These are phyloP conservation scores for Odontamblyopus rebecca DNA, from an alignment of 2,797 vertebrate genomes.

Conservation along the genomic window DNA sequence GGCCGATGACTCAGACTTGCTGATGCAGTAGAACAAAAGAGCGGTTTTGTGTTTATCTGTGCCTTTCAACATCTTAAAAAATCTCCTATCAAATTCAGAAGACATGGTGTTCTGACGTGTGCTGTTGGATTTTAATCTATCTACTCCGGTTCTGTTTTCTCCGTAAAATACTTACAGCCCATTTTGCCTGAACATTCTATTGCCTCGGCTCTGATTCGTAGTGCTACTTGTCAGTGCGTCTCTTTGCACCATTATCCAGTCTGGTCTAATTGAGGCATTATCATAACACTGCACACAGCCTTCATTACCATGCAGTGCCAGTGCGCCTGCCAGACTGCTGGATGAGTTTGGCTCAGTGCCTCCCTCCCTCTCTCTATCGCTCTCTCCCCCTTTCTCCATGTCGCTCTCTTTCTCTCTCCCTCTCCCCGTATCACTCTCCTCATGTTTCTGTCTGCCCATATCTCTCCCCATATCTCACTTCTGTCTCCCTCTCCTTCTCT, in stretches of 20 bases:
- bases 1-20: too few species aligned
- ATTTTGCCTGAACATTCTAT: neutral
- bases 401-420: neutral
- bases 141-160: neutral
- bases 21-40: too few species aligned
- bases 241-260: constrained; percentile 8
- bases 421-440: too few species aligned
- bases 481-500: too few species aligned
- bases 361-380: neutral
- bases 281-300: constrained; percentile 6
- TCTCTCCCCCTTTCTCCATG: neutral
- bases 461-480: too few species aligned
- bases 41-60: too few species aligned
- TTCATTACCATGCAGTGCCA: constrained; percentile 13
- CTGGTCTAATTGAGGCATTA: constrained; percentile 10
- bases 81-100: neutral
- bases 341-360: constrained; percentile 11
- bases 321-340: constrained; percentile 11
- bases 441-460: too few species aligned
- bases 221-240: constrained; percentile 6
- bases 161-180: neutral
- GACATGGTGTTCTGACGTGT: neutral
- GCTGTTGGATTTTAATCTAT: neutral
- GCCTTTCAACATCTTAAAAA: too few species aligned
- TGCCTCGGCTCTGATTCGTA: neutral